Evolutionary conservation across 2,113 vertebrate species (phyloP), one percentile per base, ranked within the genome.

Genomic region (Nibea albiflora): DNA sequence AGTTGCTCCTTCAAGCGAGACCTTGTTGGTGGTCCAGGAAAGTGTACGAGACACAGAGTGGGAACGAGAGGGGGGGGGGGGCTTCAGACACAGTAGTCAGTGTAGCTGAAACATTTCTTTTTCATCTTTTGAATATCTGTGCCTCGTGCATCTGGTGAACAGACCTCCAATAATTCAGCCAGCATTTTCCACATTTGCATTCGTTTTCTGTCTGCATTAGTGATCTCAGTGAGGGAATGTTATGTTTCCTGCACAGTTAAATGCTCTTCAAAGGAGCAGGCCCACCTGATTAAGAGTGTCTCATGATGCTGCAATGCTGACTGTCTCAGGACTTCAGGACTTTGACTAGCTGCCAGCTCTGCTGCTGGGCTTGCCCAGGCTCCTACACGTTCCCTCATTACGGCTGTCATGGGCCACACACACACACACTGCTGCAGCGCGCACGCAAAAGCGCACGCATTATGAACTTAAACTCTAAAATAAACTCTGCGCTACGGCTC

Each of bases 11-110:
- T 78, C 47, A 71, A 88, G 80, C 68, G 22, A 88, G 78, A 81
- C 73, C 84, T 75, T 89, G 84, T 89, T 87, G 89, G 89, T 91
- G 85, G 91, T 93, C 90, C 85, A 82, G 70, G 17, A 87, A 52
- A 89, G 52, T 78, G 81, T 77, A 74, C 75, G 69, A 90, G 66
- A 76, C 44, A 76, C 44, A 19, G 56, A 73, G 47, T 67, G n/a
- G 52, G 53, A 68, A 66, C 3, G 73, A 16, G 31, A 17, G 19
- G n/a, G 49, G 26, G 24, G n/a, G 47, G 16, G 20, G 24, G 24
- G 73, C 68, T 49, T 31, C 73, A 85, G 70, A 88, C 70, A 73
- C 50, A 44, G 61, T 69, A 54, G 58, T 85, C 68, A 24, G 66
- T 73, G 47, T 74, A 53, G 47, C 80, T 76, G 56, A 74, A 78